A percentile compares a stretch with the other conserved stretches of the same genome.
phyloP scores from a whole-genome alignment of 2,113 vertebrate species.

The Apaloderma vittatum region DNA sequence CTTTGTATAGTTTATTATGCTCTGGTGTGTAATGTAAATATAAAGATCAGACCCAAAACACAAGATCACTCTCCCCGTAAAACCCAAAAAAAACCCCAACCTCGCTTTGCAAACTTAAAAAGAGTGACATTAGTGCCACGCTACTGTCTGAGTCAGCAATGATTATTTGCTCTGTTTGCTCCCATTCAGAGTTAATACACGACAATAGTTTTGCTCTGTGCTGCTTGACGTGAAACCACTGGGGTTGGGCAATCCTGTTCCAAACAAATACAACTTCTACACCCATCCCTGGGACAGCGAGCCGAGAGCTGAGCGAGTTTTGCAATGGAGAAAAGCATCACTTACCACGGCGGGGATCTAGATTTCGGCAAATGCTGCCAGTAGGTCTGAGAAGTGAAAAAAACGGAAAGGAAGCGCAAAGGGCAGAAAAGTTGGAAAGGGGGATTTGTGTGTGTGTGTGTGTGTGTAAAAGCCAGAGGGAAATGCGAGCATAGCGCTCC shows the following conservation, averaged over 20 bases:
- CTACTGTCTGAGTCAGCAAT: slow-evolving; percentile 39
- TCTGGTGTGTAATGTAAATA: slow-evolving; percentile 53
- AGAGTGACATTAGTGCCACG: not conserved
- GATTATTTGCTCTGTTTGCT: slow-evolving; percentile 55
- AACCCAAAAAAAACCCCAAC: not conserved
- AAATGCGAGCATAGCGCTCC: slow-evolving; percentile 69
- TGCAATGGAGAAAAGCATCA: slow-evolving; percentile 69
- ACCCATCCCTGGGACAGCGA: slow-evolving; percentile 54
- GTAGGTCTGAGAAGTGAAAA: slow-evolving; percentile 70
- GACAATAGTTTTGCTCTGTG: slow-evolving; percentile 60
- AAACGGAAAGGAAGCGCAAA: slow-evolving; percentile 59
- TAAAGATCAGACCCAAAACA: slow-evolving; percentile 32
- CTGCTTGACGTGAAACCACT: slow-evolving; percentile 66
- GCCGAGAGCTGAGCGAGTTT: slow-evolving; percentile 51
- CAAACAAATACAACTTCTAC: slow-evolving; percentile 64
- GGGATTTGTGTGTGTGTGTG: not conserved
- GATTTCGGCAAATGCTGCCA: slow-evolving; percentile 76
- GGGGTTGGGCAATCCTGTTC: slow-evolving; percentile 64
- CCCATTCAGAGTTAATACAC: slow-evolving; percentile 53
- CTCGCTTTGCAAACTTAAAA: slow-evolving; percentile 39
- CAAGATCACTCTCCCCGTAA: not conserved
- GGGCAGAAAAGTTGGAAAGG: slow-evolving; percentile 66
- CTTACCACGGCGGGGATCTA: slow-evolving; percentile 81
- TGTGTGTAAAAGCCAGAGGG: slow-evolving; percentile 52
- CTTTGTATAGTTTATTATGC: slow-evolving; percentile 46